Base-by-base conservation (phyloP, 1,140 invertebrate genomes). In the Paramacrobiotus metropolitanus region DNA sequence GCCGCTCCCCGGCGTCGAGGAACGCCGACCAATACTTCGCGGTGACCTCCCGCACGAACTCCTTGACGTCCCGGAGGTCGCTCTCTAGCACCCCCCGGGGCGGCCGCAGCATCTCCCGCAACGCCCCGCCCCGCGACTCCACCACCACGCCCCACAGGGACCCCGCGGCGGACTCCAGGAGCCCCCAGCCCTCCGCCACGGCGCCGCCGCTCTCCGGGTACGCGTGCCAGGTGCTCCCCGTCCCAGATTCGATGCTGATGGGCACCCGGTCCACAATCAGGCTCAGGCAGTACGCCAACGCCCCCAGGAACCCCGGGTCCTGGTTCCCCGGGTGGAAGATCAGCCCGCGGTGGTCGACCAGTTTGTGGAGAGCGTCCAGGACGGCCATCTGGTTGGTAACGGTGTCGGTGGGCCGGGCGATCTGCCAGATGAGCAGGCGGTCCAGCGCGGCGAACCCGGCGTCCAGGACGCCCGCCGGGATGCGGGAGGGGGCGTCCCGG, bases 361-460 rank as follows among this genome's bases (percentile, higher is more conserved):
- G 77, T 74, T 92, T 93, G 70, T 94, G 90, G 31, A 97, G 76
- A 1, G 88, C 83, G 71, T 95, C 89, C 62, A 95, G 74, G 4
- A 94, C 85, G 15, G 83, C 82, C 80, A 89, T 88, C 73, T 93
- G 89, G 71, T 90, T 63, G 15, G 71, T 64, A 28, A 77, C 72
- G 2, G 82, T 83, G 65, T 93, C 86, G 4, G 88, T 87, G 45
- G 87, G 82, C 59, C 94, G 78, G 1, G 89, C 94, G 18, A 99
- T 72, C 63, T 96, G 78, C 73, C 85, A 98, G 20, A 99, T 75
- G 65, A 95, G 88, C 2, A 84, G 87, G 67, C 94, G 78, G 74
- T 98, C 97, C 4, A 97, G 74, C 65, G 88, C 93, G 68, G 87
- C 87, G 71, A 68, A 62, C 21, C 71, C 63, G 30, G 61, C 48